Percentiles rank a stretch among this genome's conserved stretches.
phyloP scores from a whole-genome alignment of 2,113 vertebrate species.

The Ochotona curzoniae region DNA sequence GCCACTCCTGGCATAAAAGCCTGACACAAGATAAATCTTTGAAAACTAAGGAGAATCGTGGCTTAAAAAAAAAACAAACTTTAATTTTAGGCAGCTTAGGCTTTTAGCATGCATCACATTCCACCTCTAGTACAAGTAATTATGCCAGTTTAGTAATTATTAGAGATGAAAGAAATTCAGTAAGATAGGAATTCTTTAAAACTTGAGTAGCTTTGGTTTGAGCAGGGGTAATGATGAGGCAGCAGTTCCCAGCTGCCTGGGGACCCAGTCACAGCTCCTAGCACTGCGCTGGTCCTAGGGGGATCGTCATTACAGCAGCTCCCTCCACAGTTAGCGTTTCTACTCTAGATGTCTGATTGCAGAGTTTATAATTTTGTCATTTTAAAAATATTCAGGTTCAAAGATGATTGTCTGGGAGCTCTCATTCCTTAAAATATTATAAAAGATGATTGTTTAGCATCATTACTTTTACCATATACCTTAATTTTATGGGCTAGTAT shows the following conservation, averaged over 20 bases:
- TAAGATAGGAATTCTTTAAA: slow-evolving; percentile 83
- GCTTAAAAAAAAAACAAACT: slow-evolving; percentile 46
- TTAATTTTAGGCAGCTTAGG: slow-evolving; percentile 84
- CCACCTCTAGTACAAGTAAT: slow-evolving; percentile 86
- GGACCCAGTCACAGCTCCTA: slow-evolving; percentile 80
- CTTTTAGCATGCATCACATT: slow-evolving; percentile 81
- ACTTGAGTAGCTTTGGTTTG: slow-evolving; percentile 87
- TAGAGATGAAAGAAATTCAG: slow-evolving; percentile 89
- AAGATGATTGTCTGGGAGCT: slow-evolving; percentile 49
- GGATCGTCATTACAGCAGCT: slow-evolving; percentile 72
- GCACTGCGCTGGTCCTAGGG: slow-evolving; percentile 82
- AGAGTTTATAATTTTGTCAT: slow-evolving; percentile 42
- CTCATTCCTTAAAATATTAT: slow-evolving; percentile 43
- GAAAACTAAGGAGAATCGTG: slow-evolving; percentile 76
- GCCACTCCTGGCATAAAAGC: slow-evolving; percentile 76
- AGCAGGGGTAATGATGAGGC: slow-evolving; percentile 86
- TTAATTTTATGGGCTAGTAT: neutral
- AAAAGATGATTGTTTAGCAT: slow-evolving; percentile 25
- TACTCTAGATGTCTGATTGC: slow-evolving; percentile 69
- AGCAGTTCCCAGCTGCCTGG: slow-evolving; percentile 83
- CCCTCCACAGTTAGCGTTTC: slow-evolving; percentile 76
- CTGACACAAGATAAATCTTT: slow-evolving; percentile 82
- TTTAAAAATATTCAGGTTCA: slow-evolving; percentile 58
- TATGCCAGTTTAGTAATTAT: slow-evolving; percentile 90
- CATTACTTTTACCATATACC: neutral